Evolutionary conservation across 92 coral and sea anemone genomes (phyloP).

Genomic region (Nematostella vectensis): DNA sequence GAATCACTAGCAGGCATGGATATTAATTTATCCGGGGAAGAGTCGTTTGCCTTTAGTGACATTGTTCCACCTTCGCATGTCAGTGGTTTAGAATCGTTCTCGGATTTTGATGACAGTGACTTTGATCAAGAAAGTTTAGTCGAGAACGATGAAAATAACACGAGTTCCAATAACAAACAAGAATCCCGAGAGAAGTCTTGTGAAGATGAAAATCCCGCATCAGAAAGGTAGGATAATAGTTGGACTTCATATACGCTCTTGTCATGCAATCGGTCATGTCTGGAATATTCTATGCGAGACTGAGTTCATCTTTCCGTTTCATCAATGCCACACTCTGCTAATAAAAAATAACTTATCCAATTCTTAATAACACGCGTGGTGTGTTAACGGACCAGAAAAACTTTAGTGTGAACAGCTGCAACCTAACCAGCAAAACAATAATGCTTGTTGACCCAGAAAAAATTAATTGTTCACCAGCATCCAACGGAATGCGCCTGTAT

Average conservation of each 20-base stretch:
- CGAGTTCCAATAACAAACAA: conserved; percentile 29
- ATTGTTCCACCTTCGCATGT: conserved; percentile 89
- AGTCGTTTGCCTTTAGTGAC: conserved; percentile 90
- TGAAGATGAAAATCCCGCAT: too few species aligned
- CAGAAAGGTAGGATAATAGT: too few species aligned
- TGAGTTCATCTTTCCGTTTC: too few species aligned
- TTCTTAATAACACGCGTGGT: conserved; percentile 3
- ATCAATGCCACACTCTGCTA: too few species aligned
- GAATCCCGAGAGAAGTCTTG: too few species aligned
- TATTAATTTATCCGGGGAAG: conserved; percentile 57
- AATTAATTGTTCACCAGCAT: neutral
- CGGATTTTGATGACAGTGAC: conserved; percentile 89
- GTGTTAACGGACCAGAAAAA: neutral
- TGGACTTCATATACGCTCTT: too few species aligned
- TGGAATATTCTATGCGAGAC: too few species aligned
- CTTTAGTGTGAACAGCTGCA: conserved; percentile 4
- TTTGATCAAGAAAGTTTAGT: conserved; percentile 36
- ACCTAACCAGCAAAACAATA: neutral
- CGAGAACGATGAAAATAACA: conserved; percentile 35
- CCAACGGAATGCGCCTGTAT: too few species aligned
- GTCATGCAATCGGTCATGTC: too few species aligned
- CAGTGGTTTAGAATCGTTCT: conserved; percentile 88
- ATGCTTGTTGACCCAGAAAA: neutral
- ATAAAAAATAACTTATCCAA: too few species aligned
- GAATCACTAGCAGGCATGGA: conserved; percentile 36